A percentile compares a stretch with the other conserved stretches of the same genome.
phyloP scores from a whole-genome alignment of 2,113 vertebrate species.

The Fulica atra region DNA sequence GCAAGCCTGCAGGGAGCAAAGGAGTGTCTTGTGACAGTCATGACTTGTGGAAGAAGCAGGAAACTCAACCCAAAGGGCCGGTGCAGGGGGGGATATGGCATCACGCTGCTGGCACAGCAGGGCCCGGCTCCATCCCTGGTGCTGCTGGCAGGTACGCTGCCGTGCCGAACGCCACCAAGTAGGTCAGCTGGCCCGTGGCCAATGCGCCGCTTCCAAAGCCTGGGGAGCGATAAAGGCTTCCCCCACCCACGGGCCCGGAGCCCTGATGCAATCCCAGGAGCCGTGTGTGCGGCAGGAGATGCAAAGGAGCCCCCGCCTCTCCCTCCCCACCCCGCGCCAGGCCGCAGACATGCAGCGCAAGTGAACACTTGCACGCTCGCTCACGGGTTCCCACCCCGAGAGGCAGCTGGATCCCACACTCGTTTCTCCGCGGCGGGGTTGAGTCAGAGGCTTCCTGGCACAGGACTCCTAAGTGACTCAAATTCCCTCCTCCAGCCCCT shows the following conservation, averaged over 20 bases:
- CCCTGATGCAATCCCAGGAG: not conserved
- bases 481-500: slow-evolving; percentile 38
- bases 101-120: fast-evolving
- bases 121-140: fast-evolving
- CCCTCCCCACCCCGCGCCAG: not conserved
- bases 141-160: not conserved
- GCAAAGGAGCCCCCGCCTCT: not conserved
- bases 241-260: not conserved
- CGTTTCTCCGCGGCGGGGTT: not conserved
- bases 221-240: not conserved
- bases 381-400: not conserved
- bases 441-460: slow-evolving; percentile 52
- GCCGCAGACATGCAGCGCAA: slow-evolving; percentile 41
- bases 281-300: not conserved
- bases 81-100: fast-evolving
- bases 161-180: not conserved
- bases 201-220: not conserved
- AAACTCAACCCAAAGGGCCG: not conserved
- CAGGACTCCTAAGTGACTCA: slow-evolving; percentile 31
- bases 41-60: not conserved
- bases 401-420: slow-evolving; percentile 51
- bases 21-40: not conserved
- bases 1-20: not conserved
- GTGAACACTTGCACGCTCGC: slow-evolving; percentile 31
- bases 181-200: slow-evolving; percentile 1